Conservation (phyloP, 2,888 invertebrate genomes). For the Teleogryllus oceanicus region DNA sequence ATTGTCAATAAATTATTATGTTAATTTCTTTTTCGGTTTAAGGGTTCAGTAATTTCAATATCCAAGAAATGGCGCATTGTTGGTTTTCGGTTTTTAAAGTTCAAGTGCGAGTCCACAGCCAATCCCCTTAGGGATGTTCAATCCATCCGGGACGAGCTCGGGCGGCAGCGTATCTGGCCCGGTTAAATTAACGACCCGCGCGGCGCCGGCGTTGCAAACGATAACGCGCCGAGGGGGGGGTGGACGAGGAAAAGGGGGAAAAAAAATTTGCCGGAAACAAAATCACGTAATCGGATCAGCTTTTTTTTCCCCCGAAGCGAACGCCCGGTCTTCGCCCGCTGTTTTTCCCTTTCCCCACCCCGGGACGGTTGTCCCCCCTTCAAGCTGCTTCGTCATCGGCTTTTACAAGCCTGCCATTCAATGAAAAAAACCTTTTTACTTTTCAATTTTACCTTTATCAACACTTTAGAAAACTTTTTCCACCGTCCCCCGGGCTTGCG, state of each 20-base stretch:
- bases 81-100: too few relatives aligned
- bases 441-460: constrained; percentile 1
- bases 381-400: not conserved
- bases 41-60: too few relatives aligned
- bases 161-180: too few relatives aligned
- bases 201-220: too few relatives aligned
- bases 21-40: too few relatives aligned
- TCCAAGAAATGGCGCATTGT: too few relatives aligned
- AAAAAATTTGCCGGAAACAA: not conserved
- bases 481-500: not conserved
- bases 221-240: too few relatives aligned
- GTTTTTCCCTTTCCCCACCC: not conserved
- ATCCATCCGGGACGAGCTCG: too few relatives aligned
- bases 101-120: too few relatives aligned
- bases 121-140: too few relatives aligned
- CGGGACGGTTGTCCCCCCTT: not conserved
- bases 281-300: not conserved
- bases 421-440: constrained; percentile 1
- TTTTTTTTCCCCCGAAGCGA: not conserved
- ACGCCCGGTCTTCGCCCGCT: not conserved
- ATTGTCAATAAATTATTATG: too few relatives aligned
- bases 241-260: not conserved
- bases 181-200: too few relatives aligned
- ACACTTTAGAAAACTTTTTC: not conserved
- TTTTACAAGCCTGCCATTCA: not conserved